Conservation (phyloP, 2,797 vertebrate species). For the Xenentodon cancila region DNA sequence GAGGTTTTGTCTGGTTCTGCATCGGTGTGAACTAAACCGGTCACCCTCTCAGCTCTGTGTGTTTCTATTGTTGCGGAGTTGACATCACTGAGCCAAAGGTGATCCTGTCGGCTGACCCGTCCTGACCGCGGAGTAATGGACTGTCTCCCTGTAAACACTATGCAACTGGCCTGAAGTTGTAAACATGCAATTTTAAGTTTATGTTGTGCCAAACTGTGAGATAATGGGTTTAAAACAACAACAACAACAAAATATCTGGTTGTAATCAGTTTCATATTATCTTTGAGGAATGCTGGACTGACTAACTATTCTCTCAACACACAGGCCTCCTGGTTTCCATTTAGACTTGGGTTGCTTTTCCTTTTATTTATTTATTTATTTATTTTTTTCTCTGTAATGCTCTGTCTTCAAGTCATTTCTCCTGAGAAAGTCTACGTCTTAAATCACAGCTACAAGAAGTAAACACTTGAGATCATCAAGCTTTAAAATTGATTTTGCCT, state of each 20-base stretch:
- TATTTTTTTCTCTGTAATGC: no score
- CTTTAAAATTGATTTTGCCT: no score
- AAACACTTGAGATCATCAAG: no score
- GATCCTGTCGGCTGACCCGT: constrained; percentile 19
- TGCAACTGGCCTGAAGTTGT: background rate
- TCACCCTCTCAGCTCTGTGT: background rate
- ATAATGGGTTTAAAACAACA: background rate
- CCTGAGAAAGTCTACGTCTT: no score
- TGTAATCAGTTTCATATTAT: background rate
- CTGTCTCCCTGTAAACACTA: constrained; percentile 2
- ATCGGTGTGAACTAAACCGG: constrained; percentile 3
- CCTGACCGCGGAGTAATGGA: constrained; percentile 22
- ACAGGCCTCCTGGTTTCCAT: no score
- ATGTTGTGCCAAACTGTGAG: background rate
- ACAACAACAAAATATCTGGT: no score
- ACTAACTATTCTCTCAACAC: no score
- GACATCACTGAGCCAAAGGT: constrained; percentile 25
- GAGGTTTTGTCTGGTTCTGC: constrained; percentile 7
- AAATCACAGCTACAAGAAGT: no score
- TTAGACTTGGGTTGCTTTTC: no score
- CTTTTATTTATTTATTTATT: no score
- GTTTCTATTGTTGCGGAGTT: constrained; percentile 18
- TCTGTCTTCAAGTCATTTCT: no score
- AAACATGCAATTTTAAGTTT: background rate
- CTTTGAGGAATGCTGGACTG: background rate